Base-by-base conservation (phyloP, 2,888 invertebrate species). In the Pterostichus niger region DNA sequence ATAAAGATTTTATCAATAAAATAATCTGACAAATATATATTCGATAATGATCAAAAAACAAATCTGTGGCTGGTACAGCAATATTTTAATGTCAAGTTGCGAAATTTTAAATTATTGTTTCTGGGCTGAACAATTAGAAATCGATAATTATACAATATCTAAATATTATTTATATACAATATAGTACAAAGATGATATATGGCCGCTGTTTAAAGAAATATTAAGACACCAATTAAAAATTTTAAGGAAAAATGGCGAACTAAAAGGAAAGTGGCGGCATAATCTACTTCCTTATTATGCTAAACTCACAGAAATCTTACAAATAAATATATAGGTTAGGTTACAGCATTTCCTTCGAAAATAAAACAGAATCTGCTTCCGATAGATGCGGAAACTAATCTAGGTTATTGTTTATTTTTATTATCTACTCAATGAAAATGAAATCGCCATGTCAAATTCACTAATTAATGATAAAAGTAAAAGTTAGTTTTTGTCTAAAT, bases 261-360 rank as follows among this genome's bases (percentile, higher is more conserved):
- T 17, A 71, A 71, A 71, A 71, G 24, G 71, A 71, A 71, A 71
- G 71, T 46, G 17, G 7, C 11, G 11, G 11, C 49, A 52, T 13
- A 75, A 31, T 7, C 6, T 56, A 77, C 76, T 77, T 77, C 76
- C 76, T 77, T 33, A 77, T 35, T 77, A 77, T 77, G 52, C 11
- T 77, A 76, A 54, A 75, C n/a, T 13, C 33, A 17, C 40, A 35
- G 61, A 68, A 68, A 71, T 44, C 40, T 46, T 24, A 54, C 40
- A 68, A 71, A 71, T 17, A 68, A 71, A 71, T 17, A 71, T 71
- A 77, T 77, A 77, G 76, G 76, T 54, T 77, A 77, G 10, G 76
- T 77, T 77, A 77, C 76, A 77, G 76, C 76, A 77, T 77, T 77
- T 77, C 76, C 76, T 77, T 49, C 46, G 9, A 68, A 40, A 61